Evolutionary conservation across 2,888 invertebrate genomes (phyloP), one percentile per base, ranked within the genome.

Genomic region (Conchocele bisecta): DNA sequence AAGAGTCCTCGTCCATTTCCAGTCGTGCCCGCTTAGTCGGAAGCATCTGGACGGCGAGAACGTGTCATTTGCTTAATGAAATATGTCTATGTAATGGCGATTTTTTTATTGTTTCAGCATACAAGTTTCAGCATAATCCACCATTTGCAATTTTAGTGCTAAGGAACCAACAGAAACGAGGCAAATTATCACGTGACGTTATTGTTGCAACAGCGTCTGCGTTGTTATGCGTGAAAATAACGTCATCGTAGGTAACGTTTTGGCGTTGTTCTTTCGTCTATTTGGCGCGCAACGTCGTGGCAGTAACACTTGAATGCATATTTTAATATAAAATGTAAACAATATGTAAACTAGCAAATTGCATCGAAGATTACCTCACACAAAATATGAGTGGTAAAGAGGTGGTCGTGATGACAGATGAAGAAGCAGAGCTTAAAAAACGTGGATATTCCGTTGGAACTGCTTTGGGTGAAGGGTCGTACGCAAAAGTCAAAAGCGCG

Each of bases 401-500:
- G 39, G 67, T 59, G 6, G 54, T 79, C 9, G 75, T 79, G 9
- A 67, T 81, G 35, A 78, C 83, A 11, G 87, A 87, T 46, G 88
- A 89, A 48, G 90, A 89, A 57, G 83, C 84, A 0, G 89, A 90
- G 60, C 78, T 91, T 26, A 86, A 83, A 63, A 89, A 88, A 51
- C 77, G 86, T 20, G 93, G 93, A 1, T 94, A 93, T 80, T 88
- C 88, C n/a, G 82, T 94, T 26, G 93, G 87, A 57, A 79, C 87
- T 28, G 85, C 84, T 13, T 79, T 91, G 13, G 91, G 91, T 2
- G 87, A 87, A 54, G 91, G 91, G 7, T 89, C 89, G 17, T 91
- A 90, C 67, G 90, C 90, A 6, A 90, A 87, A 79, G 97, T 97
- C 33, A 96, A 96, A 87, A 93, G 96, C 81, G 96, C 97, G 5